Percentiles rank a stretch among this genome's conserved stretches.
Evolutionary conservation across 2,113 vertebrate species (phyloP).

Genomic region (Triplophysa tibetana): DNA sequence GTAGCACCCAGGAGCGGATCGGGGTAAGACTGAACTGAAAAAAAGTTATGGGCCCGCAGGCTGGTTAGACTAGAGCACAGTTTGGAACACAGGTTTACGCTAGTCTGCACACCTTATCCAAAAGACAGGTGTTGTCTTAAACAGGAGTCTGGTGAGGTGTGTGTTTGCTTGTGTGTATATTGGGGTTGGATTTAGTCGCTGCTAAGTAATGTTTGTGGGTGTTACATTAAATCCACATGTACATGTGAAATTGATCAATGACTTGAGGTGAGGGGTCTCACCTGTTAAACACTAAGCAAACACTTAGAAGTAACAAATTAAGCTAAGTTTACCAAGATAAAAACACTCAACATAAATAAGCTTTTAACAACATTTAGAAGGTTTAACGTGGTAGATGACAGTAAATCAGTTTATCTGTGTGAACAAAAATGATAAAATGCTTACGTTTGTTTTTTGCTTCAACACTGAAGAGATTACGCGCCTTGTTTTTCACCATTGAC

Average conservation of each 20-base stretch:
- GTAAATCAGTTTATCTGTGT: conserved; percentile 1
- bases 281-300: neutral
- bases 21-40: conserved; percentile 63
- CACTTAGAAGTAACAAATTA: neutral
- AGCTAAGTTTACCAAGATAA: too few species aligned
- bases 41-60: neutral
- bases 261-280: neutral
- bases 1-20: conserved; percentile 69
- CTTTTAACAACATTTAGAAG: too few species aligned
- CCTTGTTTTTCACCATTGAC: conserved; percentile 63
- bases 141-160: neutral
- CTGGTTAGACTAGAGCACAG: conserved; percentile 25
- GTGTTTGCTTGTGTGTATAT: neutral
- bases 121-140: neutral
- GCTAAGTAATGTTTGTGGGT: neutral
- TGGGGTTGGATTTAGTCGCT: too few species aligned
- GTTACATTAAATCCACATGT: neutral
- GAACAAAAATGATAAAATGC: conserved; percentile 39
- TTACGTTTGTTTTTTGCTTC: conserved; percentile 68
- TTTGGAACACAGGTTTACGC: conserved; percentile 9
- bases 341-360: too few species aligned
- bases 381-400: neutral
- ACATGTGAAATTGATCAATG: neutral
- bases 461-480: conserved; percentile 51
- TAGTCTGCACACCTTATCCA: neutral